These are phyloP conservation scores for Ophioninae sp. DNA, from an alignment of 2,888 invertebrate species.

Conservation along the genomic window DNA sequence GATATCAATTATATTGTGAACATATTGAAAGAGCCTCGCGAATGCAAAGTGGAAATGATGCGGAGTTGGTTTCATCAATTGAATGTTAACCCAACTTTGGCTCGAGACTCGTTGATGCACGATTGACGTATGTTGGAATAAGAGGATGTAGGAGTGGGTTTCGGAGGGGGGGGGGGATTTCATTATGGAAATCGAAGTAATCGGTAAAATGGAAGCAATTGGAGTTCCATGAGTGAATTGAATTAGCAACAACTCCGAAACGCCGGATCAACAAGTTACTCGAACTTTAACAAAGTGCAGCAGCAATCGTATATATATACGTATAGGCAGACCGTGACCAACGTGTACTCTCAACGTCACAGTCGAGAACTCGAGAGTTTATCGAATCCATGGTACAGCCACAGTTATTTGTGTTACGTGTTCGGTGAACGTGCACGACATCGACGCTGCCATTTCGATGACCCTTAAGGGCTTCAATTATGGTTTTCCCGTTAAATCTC, in stretches of 20 bases:
- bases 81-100: too few relatives aligned
- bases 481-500: slow-evolving; percentile 15
- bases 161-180: neutral
- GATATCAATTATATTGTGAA: too few relatives aligned
- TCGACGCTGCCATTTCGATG: slow-evolving; percentile 38
- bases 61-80: too few relatives aligned
- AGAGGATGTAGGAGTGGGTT: too few relatives aligned
- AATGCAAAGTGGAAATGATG: too few relatives aligned
- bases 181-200: neutral
- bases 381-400: slow-evolving; percentile 19
- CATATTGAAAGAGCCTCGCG: too few relatives aligned
- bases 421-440: slow-evolving; percentile 14
- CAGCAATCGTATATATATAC: neutral
- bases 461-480: slow-evolving; percentile 29
- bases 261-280: slow-evolving; percentile 34
- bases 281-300: slow-evolving; percentile 20
- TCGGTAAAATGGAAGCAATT: slow-evolving; percentile 18
- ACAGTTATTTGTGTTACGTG: slow-evolving; percentile 31
- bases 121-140: too few relatives aligned
- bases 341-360: slow-evolving; percentile 21
- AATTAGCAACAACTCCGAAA: slow-evolving; percentile 29
- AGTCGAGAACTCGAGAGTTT: slow-evolving; percentile 34
- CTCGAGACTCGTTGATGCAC: too few relatives aligned
- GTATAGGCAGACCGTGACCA: slow-evolving; percentile 11
- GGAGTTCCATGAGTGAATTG: slow-evolving; percentile 20